Evolutionary conservation across 1,140 invertebrate species (phyloP).

Genomic region (Panulirus ornatus): DNA sequence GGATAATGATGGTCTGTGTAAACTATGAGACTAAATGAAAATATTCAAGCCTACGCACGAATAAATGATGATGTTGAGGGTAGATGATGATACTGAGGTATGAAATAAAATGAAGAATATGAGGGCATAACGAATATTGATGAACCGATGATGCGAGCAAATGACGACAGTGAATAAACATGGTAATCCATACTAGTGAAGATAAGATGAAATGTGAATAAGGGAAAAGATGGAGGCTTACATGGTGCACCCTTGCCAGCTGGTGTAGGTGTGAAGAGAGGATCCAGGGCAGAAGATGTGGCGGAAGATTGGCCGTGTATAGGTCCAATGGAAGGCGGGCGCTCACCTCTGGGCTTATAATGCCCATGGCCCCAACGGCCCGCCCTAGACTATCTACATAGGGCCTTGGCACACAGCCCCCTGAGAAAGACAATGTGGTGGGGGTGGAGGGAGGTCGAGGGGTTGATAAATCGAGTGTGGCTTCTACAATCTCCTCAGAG

Average conservation of each 20-base stretch:
- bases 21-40: too few relatives aligned
- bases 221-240: background rate
- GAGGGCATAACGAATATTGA: too few relatives aligned
- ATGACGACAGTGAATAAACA: too few relatives aligned
- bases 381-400: background rate
- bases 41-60: too few relatives aligned
- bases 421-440: background rate
- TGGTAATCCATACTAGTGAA: too few relatives aligned
- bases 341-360: background rate
- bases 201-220: too few relatives aligned
- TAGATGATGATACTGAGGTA: too few relatives aligned
- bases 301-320: constrained; percentile 59
- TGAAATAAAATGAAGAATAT: too few relatives aligned
- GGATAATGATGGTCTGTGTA: too few relatives aligned
- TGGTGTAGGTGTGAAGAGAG: constrained; percentile 62
- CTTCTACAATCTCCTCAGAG: constrained; percentile 5
- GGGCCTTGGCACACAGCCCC: background rate
- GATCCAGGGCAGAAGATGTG: constrained; percentile 59
- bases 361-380: background rate
- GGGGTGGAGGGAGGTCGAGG: constrained; percentile 32
- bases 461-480: constrained; percentile 53
- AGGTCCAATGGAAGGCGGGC: constrained; percentile 42
- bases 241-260: constrained; percentile 52
- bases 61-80: too few relatives aligned
- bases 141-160: too few relatives aligned